These are phyloP conservation scores for Metaphire vulgaris DNA, from an alignment of 1,140 invertebrate species.

Conservation along the genomic window DNA sequence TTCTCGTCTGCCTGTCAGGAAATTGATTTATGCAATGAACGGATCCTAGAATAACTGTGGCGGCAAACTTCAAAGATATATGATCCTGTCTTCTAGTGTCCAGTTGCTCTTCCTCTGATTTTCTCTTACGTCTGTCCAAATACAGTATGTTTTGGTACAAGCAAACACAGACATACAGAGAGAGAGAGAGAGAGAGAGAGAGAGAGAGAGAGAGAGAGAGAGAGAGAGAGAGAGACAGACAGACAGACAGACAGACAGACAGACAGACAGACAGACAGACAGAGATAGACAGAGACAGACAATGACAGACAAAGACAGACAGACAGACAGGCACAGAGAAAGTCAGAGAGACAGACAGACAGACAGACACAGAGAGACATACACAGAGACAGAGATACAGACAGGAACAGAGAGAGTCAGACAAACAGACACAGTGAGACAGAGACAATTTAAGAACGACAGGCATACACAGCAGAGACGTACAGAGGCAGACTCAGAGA, in stretches of 20 bases:
- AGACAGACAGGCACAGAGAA: neutral
- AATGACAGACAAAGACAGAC: neutral
- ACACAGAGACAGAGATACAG: neutral
- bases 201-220: neutral
- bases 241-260: neutral
- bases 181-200: neutral
- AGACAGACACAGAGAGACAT: neutral
- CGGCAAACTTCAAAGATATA: no score
- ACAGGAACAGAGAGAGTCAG: neutral
- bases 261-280: neutral
- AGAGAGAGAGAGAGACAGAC: neutral
- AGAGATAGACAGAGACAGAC: neutral
- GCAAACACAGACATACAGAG: neutral
- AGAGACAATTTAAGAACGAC: no score
- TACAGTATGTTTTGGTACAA: no score
- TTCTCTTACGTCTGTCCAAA: no score
- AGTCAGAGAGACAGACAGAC: neutral
- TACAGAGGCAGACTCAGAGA: neutral
- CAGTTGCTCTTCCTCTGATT: no score
- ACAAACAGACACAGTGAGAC: neutral
- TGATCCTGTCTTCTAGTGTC: no score
- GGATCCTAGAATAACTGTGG: no score
- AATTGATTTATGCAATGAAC: no score
- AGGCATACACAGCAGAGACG: neutral
- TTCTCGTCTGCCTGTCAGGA: no score